phyloP scores from a whole-genome alignment of 2,888 invertebrate species.

The Ceratothoa steindachneri region DNA sequence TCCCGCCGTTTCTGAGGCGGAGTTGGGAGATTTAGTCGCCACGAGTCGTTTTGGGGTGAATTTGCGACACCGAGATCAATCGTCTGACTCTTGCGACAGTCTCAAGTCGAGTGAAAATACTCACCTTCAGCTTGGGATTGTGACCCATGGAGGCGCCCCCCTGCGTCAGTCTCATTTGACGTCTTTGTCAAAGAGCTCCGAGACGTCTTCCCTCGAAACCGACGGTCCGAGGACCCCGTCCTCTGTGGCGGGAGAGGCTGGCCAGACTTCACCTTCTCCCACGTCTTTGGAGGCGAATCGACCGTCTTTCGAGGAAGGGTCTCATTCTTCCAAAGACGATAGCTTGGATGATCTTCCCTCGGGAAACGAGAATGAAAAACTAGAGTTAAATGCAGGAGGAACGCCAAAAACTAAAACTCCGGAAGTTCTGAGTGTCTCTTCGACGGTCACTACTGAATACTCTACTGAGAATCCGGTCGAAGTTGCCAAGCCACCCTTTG shows the following conservation, averaged over 20 bases:
- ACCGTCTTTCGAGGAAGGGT: conserved; percentile 31
- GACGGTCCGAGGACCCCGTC: conserved; percentile 42
- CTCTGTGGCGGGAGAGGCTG: conserved; percentile 28
- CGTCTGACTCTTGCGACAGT: conserved; percentile 60
- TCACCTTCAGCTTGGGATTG: conserved; percentile 26
- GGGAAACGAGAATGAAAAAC: conserved; percentile 7
- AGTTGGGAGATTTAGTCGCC: conserved; percentile 29
- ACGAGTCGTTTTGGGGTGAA: conserved; percentile 52
- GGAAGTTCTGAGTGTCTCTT: background rate
- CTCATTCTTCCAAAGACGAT: conserved; percentile 30
- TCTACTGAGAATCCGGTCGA: conserved; percentile 48
- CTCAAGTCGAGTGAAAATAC: conserved; percentile 55
- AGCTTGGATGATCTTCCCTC: conserved; percentile 30
- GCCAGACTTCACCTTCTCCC: conserved; percentile 27
- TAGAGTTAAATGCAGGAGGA: background rate
- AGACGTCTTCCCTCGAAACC: conserved; percentile 44
- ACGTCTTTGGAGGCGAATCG: conserved; percentile 26
- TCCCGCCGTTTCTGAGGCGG: conserved; percentile 26
- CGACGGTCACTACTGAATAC: background rate
- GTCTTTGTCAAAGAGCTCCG: conserved; percentile 35
- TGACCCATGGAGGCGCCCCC: background rate
- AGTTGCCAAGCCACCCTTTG: conserved; percentile 47
- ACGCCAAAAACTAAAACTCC: background rate
- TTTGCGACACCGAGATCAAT: conserved; percentile 62
- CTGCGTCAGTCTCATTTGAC: background rate